phyloP scores from a whole-genome alignment of 2,888 invertebrate species.

The Pterostichus niger region DNA sequence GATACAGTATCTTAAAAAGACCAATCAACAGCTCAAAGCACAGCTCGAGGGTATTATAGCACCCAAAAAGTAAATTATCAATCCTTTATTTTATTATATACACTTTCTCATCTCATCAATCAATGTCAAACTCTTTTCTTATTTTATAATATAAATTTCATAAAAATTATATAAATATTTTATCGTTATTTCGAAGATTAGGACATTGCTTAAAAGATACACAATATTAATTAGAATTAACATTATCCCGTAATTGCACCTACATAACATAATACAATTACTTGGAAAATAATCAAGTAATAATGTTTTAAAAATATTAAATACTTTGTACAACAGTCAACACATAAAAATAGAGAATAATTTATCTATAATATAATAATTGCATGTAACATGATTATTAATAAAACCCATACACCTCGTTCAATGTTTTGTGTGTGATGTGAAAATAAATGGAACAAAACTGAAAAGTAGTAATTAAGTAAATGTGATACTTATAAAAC shows the following conservation, averaged over 20 bases:
- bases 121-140: constrained; percentile 62
- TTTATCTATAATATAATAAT: constrained; percentile 67
- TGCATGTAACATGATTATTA: constrained; percentile 55
- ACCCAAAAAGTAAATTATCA: constrained; percentile 87
- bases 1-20: constrained; percentile 93
- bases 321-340: constrained; percentile 75
- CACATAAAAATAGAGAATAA: constrained; percentile 74
- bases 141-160: constrained; percentile 65
- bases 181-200: constrained; percentile 59
- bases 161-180: constrained; percentile 66
- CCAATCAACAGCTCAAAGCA: constrained; percentile 95
- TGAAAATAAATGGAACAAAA: constrained; percentile 19
- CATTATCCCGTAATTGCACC: constrained; percentile 66
- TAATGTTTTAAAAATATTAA: constrained; percentile 70
- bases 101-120: constrained; percentile 5
- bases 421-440: constrained; percentile 49
- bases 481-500: constrained; percentile 39
- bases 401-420: constrained; percentile 63
- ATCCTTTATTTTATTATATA: constrained; percentile 39
- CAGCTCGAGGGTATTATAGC: constrained; percentile 97
- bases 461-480: constrained; percentile 33
- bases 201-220: constrained; percentile 35
- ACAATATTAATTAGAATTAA: constrained; percentile 57
- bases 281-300: constrained; percentile 42
- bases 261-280: constrained; percentile 64